Evolutionary conservation across 2,888 invertebrate genomes (phyloP).

Genomic region (Boloria euphrosyne): DNA sequence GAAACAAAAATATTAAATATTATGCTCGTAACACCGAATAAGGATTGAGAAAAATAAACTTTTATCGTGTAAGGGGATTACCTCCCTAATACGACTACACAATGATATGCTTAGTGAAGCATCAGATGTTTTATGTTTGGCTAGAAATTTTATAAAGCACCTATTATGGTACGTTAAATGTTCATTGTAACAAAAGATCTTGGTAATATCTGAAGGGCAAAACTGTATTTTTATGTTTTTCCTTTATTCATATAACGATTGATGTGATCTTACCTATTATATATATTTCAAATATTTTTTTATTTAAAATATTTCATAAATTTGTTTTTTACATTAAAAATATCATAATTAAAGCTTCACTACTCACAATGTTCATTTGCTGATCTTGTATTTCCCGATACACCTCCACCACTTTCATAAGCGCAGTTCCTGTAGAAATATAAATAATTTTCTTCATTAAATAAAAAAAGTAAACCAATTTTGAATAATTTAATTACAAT

Average conservation of each 20-base stretch:
- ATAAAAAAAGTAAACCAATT: neutral
- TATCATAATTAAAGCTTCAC: neutral
- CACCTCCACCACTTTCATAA: conserved; percentile 96
- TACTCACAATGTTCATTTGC: conserved; percentile 96
- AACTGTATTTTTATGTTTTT: too few species aligned
- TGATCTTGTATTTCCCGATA: conserved; percentile 97
- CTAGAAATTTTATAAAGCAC: conserved; percentile 12
- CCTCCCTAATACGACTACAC: conserved; percentile 19
- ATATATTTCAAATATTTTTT: too few species aligned
- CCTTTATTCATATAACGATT: too few species aligned
- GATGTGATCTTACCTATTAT: too few species aligned
- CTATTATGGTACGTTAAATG: neutral
- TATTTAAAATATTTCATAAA: too few species aligned
- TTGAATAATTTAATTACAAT: too few species aligned
- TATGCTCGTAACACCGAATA: conserved; percentile 32
- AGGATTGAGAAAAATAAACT: conserved; percentile 32
- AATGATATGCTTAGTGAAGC: conserved; percentile 13
- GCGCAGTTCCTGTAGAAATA: conserved; percentile 87
- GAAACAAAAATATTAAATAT: conserved; percentile 45
- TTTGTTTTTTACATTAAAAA: neutral
- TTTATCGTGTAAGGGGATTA: conserved; percentile 36
- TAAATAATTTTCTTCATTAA: neutral
- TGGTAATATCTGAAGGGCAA: too few species aligned
- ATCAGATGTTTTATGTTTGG: conserved; percentile 13
- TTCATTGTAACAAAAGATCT: neutral